Base-by-base conservation (phyloP, 2,113 vertebrate genomes). In the Mandrillus leucophaeus region DNA sequence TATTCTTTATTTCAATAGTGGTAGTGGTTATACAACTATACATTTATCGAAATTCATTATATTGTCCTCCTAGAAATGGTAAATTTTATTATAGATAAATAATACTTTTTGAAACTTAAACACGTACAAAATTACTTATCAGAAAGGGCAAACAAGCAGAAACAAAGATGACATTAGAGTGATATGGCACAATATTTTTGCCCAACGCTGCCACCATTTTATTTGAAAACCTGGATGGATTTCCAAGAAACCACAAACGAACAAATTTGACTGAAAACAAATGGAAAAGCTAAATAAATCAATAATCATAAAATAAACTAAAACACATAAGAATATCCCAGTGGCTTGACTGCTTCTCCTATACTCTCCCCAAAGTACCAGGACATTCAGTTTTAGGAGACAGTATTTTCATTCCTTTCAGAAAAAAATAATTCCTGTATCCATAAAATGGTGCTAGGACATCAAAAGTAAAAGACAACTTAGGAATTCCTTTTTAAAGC, bases 81-180 rank as follows among this genome's bases (percentile, higher is more conserved):
- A 32, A 3, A 64, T 95, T 76, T 88, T 88, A 90, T 82, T 85
- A 57, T 38, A 52, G 80, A 10, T 61, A 93, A 90, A 66, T 66
- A 90, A 93, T 30, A 35, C 48, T 11, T 59, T 16, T 64, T 16
- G 23, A 78, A 76, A 88, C 86, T 93, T 84, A 64, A 57, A 79
- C 45, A 32, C 2, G 76, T 5, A 59, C 8, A 89, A 85, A 93
- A 17, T 72, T 52, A 84, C 68, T 66, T 85, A 72, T 38, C 27
- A 73, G 45, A 70, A 90, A 92, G 22, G 18, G 27, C 6, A 89
- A 93, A 79, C 59, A 75, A 85, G 85, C 57, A 79, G 75, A 14
- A 52, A 76, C 50, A 88, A 88, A 96, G 61, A 59, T 45, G 11
- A 72, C 86, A 88, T 86, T 78, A 73, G 96, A 93, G 73, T 82